Evolutionary conservation across 1,140 invertebrate species (phyloP), one percentile per base, ranked within the genome.

Genomic region (Euwallacea fornicatus): DNA sequence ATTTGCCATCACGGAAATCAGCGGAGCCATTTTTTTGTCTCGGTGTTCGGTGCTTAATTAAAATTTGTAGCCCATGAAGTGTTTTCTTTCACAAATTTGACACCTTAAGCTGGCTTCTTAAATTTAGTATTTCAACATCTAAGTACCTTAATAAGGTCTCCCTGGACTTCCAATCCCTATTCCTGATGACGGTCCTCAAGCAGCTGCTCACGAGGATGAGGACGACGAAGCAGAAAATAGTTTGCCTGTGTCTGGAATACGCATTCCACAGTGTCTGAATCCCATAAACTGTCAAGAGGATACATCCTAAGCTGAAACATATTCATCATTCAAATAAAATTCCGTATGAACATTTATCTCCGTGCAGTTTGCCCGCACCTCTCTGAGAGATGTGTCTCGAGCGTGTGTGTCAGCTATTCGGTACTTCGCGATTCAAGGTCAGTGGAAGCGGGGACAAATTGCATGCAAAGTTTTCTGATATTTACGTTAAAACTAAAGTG

Each of bases 121-220:
- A 33, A 33, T 33, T 4, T 33, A 33, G 1, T 33, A 33, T 33
- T 33, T 33, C 21, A 4, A 33, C 4, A 33, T 33, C 21, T 33
- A 33, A 33, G 58, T 83, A 91, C 90, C 87, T 89, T 44, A 91
- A 83, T 66, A 93, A 82, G 11, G 89, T 87, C 79, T 93, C 91
- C 70, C 93, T 86, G 9, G 90, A 90, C 46, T 84, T 82, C 93
- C 93, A 95, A 77, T 93, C 92, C 54, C 84, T 81, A 78, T 95
- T 95, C 69, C 92, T 84, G 41, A 87, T 79, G 66, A 89, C 81
- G 0, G 91, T 93, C 78, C 89, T 86, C 50, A 86, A 85, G 58
- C 86, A 86, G 71, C 89, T 86, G 6, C 85, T 80, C 3, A 87
- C 79, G 2, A 92, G 80, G 2, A 91, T 82, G 6, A 91, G 80